These are phyloP conservation scores for Psylliodes chrysocephalus DNA, from an alignment of 2,888 invertebrate species.

Conservation along the genomic window DNA sequence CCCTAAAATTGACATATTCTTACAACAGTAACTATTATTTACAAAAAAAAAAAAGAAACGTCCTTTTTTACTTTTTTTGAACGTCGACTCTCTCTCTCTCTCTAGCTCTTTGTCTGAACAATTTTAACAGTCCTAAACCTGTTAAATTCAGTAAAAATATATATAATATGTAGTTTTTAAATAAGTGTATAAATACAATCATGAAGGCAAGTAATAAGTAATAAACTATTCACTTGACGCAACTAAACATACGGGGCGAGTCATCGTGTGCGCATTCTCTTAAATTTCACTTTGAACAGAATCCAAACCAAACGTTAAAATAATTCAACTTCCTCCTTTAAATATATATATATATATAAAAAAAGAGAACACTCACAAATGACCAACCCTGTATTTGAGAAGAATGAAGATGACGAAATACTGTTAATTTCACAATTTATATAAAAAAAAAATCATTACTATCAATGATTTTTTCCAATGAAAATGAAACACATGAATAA, in stretches of 20 bases:
- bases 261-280: background rate
- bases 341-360: too few species aligned
- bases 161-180: constrained; percentile 56
- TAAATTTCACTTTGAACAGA: too few species aligned
- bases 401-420: constrained; percentile 13
- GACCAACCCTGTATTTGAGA: background rate
- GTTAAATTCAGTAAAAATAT: constrained; percentile 59
- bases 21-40: constrained; percentile 67
- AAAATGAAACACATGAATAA: constrained; percentile 18
- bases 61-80: constrained; percentile 31
- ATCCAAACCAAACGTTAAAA: too few species aligned
- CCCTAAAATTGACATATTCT: constrained; percentile 78
- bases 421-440: constrained; percentile 16
- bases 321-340: too few species aligned
- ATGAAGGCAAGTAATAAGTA: constrained; percentile 53
- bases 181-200: constrained; percentile 58
- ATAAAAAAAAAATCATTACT: background rate
- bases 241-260: constrained; percentile 45
- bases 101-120: constrained; percentile 54
- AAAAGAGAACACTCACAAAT: background rate
- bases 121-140: constrained; percentile 61
- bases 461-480: constrained; percentile 1
- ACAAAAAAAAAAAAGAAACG: constrained; percentile 46
- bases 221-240: constrained; percentile 48
- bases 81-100: constrained; percentile 45